Evolutionary conservation across 2,113 vertebrate genomes (phyloP).

Genomic region (Mus musculus): GRCm39 chr2:129383501-129384000

Average conservation of each 20-base stretch:
- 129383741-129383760: not conserved
- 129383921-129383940: not conserved
- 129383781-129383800: not conserved
- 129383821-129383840: not conserved
- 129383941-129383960: not conserved
- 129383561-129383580: not conserved
- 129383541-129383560: not conserved
- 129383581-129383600: not conserved
- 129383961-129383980: not conserved
- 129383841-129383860: not conserved
- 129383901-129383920: not conserved
- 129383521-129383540: not conserved
- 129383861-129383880: not conserved
- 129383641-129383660: not conserved
- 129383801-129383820: not conserved
- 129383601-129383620: rapidly evolving
- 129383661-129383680: rapidly evolving
- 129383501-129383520: not conserved
- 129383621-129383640: not conserved
- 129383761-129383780: not conserved
- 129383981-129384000: not conserved
- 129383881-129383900: rapidly evolving
- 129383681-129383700: not conserved
- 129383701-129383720: no score
- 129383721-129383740: not conserved